These are phyloP conservation scores for Chrosomus eos DNA, from an alignment of 2,797 vertebrate genomes.

Conservation along the genomic window DNA sequence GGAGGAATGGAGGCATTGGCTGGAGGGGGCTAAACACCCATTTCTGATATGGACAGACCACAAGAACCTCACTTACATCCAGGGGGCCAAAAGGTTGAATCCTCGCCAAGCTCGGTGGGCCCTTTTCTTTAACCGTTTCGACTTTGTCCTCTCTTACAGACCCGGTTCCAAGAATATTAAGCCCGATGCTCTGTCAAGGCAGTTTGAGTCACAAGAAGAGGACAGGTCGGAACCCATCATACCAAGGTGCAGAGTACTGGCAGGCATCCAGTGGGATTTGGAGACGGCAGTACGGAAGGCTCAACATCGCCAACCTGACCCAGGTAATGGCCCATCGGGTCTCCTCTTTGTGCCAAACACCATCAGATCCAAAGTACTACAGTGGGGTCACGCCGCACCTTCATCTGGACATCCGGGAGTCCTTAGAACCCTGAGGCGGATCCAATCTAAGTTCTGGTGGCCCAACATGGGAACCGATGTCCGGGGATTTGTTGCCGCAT, in stretches of 20 bases:
- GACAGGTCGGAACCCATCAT: neutral
- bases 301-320: neutral
- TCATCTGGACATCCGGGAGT: neutral
- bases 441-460: neutral
- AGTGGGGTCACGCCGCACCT: neutral
- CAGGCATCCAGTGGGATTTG: neutral
- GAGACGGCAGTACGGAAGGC: neutral
- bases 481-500: neutral
- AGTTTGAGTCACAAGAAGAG: no score
- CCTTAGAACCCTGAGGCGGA: neutral
- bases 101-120: no score
- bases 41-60: no score
- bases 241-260: neutral
- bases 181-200: no score
- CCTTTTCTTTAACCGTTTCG: no score
- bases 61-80: no score
- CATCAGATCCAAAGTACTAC: neutral
- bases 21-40: no score
- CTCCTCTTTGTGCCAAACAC: neutral
- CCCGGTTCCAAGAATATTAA: no score
- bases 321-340: neutral
- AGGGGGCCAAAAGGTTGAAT: no score
- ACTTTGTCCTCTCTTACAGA: no score
- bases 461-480: neutral
- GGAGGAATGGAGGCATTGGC: no score